These are phyloP conservation scores for Lepidochitona cinerea DNA, from an alignment of 2,888 invertebrate genomes.

Conservation along the genomic window DNA sequence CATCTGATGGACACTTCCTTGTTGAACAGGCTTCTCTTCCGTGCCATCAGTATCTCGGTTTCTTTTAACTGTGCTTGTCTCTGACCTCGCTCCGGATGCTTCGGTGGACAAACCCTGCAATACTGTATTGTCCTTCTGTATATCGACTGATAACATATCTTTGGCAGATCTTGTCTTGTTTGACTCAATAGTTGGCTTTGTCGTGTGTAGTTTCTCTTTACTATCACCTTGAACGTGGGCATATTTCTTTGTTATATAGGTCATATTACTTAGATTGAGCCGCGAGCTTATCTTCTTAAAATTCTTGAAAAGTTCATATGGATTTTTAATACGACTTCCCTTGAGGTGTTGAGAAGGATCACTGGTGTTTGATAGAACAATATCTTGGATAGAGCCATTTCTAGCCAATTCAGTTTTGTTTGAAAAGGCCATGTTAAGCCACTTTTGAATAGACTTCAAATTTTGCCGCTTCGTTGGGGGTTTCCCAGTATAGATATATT, in stretches of 20 bases:
- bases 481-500: not conserved
- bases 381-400: not conserved
- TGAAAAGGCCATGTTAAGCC: not conserved
- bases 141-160: not conserved
- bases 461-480: not conserved
- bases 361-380: not conserved
- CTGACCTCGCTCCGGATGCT: not conserved
- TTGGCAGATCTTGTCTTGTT: not conserved
- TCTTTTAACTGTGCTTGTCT: not conserved
- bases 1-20: not conserved
- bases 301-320: not conserved
- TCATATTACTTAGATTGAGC: not conserved
- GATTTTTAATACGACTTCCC: not conserved
- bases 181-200: not conserved
- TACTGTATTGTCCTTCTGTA: not conserved
- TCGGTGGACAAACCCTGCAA: not conserved
- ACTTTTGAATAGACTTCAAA: not conserved
- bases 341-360: not conserved
- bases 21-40: not conserved
- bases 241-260: not conserved
- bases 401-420: not conserved
- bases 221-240: not conserved
- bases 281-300: not conserved
- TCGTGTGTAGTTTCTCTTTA: not conserved
- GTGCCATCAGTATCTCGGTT: not conserved